A percentile compares a stretch with the other conserved stretches of the same genome.
These are phyloP conservation scores for Corythoichthys haematopterus DNA, from an alignment of 2,113 vertebrate genomes.

Conservation along the genomic window DNA sequence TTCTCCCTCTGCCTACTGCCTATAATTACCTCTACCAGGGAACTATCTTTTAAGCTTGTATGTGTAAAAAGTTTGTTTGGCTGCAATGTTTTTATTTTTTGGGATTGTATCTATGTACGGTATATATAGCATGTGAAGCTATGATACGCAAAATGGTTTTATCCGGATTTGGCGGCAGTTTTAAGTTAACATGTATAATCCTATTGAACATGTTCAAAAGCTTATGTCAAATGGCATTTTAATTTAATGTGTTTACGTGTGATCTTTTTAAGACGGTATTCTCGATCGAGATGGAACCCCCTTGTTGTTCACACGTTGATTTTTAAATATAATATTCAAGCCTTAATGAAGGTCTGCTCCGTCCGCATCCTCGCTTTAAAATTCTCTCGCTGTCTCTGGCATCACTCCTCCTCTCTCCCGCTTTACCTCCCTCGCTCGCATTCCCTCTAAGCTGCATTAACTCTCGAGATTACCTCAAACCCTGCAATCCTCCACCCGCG, in stretches of 20 bases:
- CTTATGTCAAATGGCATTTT: not conserved
- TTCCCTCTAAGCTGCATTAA: conserved; percentile 77
- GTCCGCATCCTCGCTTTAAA: not conserved
- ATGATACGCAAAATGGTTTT: not conserved
- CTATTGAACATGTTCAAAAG: not conserved
- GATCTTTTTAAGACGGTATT: not conserved
- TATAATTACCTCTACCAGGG: conserved; percentile 48
- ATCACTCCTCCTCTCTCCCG: conserved; percentile 45
- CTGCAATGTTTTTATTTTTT: not conserved
- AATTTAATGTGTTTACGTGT: not conserved
- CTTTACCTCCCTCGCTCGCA: conserved; percentile 55
- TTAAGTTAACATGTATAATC: not conserved
- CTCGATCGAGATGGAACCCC: not conserved
- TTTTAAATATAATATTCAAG: not conserved
- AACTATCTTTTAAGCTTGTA: not conserved
- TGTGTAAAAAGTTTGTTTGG: not conserved
- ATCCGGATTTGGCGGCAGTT: conserved; percentile 4
- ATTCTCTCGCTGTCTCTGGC: conserved; percentile 51
- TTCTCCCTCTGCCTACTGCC: conserved; percentile 61
- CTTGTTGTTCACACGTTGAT: not conserved
- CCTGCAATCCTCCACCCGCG: conserved; percentile 69
- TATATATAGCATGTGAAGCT: not conserved
- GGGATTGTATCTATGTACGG: no score
- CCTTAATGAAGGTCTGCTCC: not conserved
- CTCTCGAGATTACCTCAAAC: conserved; percentile 77